Evolutionary conservation across 2,797 vertebrate genomes (phyloP).

Genomic region (Champsocephalus gunnari): DNA sequence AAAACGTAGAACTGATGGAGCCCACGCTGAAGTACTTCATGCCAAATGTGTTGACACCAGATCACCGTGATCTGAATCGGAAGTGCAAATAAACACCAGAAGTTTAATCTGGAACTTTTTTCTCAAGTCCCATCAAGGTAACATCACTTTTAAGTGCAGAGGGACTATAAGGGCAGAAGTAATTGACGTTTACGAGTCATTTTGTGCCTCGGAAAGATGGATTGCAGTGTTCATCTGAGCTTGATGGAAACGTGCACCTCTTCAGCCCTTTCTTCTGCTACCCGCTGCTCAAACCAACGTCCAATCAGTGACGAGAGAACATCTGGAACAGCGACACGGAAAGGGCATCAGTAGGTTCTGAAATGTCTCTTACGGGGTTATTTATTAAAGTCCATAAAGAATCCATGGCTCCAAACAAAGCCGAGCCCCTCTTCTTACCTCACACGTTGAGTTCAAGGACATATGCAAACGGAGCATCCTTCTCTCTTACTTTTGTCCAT

Average conservation of each 20-base stretch:
- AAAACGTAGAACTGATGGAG: conserved; percentile 20
- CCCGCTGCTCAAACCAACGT: neutral
- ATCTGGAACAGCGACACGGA: conserved; percentile 10
- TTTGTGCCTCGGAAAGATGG: conserved; percentile 33
- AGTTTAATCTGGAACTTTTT: conserved; percentile 30
- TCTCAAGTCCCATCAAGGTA: conserved; percentile 22
- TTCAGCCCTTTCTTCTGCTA: neutral
- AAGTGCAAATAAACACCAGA: conserved; percentile 74
- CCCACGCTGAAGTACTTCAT: conserved; percentile 53
- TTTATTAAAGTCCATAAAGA: conserved; percentile 31
- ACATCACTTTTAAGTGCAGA: conserved; percentile 29
- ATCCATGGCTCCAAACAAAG: conserved; percentile 24
- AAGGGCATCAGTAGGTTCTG: conserved; percentile 37
- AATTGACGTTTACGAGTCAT: conserved; percentile 7
- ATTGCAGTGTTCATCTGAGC: conserved; percentile 4
- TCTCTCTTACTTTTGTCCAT: conserved; percentile 7
- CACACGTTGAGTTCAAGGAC: conserved; percentile 42
- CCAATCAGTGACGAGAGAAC: conserved; percentile 11
- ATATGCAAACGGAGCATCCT: neutral
- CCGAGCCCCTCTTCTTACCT: conserved; percentile 10
- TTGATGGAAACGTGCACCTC: neutral
- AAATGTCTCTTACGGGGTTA: conserved; percentile 49
- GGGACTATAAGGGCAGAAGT: conserved; percentile 1
- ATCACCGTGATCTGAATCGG: conserved; percentile 43
- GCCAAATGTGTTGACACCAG: conserved; percentile 46